Base-by-base conservation (phyloP, 2,888 invertebrate genomes). In the Palloptera scutellata region DNA sequence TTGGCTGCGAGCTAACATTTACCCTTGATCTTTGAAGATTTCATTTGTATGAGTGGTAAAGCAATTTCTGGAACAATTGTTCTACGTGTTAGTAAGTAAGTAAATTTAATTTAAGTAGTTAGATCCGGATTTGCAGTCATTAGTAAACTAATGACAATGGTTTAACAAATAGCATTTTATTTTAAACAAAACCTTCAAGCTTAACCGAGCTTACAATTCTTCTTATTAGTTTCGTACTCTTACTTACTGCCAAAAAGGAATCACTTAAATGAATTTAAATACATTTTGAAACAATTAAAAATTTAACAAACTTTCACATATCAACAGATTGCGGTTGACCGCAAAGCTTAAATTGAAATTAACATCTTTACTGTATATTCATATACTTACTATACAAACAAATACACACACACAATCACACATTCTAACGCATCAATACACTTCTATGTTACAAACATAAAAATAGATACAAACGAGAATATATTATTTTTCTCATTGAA, bases 241-340 rank as follows among this genome's bases (percentile, higher is more conserved):
- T 48, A 10, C 48, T 48, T 48, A n/a, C 48, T 10, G 45, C 45
- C 12, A 48, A 48, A n/a, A n/a, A 15, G 10, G n/a, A 10, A 15
- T 17, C 8, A 19, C 17, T 15, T 19, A 19, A 17, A 13, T 19
- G 11, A 30, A 30, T 30, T 30, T 43, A 40, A 52, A 12, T 53
- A 17, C 15, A 53, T 17, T 19, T n/a, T 19, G 17, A 12, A 5
- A 53, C 20, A 53, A 53, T 53, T 53, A 53, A 53, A 53, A 17
- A 17, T 53, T 42, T 42, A 42, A 20, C 54, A 54, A 43, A 55
- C 41, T 41, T 48, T 45, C 17, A 20, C 13, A 41, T 15, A 52
- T 57, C 66, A 61, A 62, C 66, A 66, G 66, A 57, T 66, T 66
- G 66, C 58, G 66, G 62, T 58, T 15, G 42, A 62, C 66, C 66